Evolutionary conservation across 64 coral and sea anemone species (phyloP).

Genomic region (Hydrozoanthus tunicans): DNA sequence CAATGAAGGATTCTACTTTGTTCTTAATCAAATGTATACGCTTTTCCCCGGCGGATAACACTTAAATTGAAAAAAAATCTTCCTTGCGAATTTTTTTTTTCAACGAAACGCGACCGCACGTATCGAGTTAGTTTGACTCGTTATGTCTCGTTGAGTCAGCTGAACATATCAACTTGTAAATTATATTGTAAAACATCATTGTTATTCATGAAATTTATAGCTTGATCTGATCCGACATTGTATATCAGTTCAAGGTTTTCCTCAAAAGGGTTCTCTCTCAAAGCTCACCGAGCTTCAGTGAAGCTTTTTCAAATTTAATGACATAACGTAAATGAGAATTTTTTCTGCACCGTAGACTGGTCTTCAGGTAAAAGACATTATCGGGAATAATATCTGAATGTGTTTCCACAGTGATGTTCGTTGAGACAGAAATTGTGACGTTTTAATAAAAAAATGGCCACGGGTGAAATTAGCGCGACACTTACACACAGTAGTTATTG

Average conservation of each 20-base stretch:
- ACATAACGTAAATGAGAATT: neutral
- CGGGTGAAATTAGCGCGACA: neutral
- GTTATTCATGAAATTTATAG: slow-evolving; percentile 56
- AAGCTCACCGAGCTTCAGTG: neutral
- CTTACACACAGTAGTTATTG: slow-evolving; percentile 10
- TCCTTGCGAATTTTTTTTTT: slow-evolving; percentile 27
- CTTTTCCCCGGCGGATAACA: neutral
- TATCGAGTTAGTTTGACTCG: slow-evolving; percentile 33
- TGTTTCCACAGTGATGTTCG: slow-evolving; percentile 52
- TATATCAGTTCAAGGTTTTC: neutral
- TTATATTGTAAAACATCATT: slow-evolving; percentile 62
- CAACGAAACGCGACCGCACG: slow-evolving; percentile 13
- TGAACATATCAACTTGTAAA: slow-evolving; percentile 62
- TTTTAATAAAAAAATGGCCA: slow-evolving; percentile 44
- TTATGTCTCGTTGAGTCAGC: slow-evolving; percentile 61
- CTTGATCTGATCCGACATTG: slow-evolving; percentile 28
- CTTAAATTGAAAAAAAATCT: neutral
- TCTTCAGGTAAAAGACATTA: slow-evolving; percentile 21
- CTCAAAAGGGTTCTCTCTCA: neutral
- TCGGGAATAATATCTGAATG: slow-evolving; percentile 14
- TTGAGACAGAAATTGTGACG: slow-evolving; percentile 63
- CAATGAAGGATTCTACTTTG: neutral
- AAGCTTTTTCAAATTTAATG: neutral
- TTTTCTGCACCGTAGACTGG: neutral
- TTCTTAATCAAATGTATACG: slow-evolving; percentile 8